Percentiles rank a stretch among this genome's conserved stretches.
Evolutionary conservation across 2,113 vertebrate species (phyloP).

Genomic region (Microtus pennsylvanicus): DNA sequence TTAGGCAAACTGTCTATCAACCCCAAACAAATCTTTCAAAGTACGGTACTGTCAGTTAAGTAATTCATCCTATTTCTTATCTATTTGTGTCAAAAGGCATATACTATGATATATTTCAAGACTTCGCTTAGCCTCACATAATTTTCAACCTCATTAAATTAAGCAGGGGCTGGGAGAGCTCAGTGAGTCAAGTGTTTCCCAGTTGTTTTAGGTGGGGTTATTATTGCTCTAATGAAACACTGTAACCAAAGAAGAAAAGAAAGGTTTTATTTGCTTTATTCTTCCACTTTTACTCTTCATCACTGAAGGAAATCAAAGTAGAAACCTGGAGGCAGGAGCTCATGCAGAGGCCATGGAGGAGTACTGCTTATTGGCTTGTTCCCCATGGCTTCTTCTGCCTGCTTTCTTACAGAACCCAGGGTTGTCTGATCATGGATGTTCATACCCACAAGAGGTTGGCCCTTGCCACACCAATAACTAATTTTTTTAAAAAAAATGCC

Average conservation of each 20-base stretch:
- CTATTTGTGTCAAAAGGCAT: conserved; percentile 11
- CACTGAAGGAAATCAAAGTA: background rate
- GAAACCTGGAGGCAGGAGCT: background rate
- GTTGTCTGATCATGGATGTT: background rate
- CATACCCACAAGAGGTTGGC: background rate
- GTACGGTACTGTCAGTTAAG: conserved; percentile 31
- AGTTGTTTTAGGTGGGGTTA: background rate
- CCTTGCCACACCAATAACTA: background rate
- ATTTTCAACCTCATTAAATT: conserved; percentile 8
- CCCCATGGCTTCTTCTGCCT: background rate
- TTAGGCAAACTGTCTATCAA: conserved; percentile 25
- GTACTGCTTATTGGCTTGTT: background rate
- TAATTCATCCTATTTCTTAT: conserved; percentile 6
- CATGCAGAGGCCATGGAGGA: background rate
- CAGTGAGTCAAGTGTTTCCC: background rate
- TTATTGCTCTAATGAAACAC: background rate
- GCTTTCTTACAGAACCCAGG: background rate
- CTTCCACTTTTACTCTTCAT: background rate
- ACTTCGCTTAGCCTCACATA: conserved; percentile 21
- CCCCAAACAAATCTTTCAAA: background rate
- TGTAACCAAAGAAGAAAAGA: background rate
- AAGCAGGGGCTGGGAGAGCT: background rate
- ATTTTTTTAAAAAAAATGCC: background rate
- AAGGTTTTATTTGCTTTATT: background rate
- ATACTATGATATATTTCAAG: conserved; percentile 2